These are phyloP conservation scores for Sus cebifrons DNA, from an alignment of 2,797 vertebrate species.

Conservation along the genomic window DNA sequence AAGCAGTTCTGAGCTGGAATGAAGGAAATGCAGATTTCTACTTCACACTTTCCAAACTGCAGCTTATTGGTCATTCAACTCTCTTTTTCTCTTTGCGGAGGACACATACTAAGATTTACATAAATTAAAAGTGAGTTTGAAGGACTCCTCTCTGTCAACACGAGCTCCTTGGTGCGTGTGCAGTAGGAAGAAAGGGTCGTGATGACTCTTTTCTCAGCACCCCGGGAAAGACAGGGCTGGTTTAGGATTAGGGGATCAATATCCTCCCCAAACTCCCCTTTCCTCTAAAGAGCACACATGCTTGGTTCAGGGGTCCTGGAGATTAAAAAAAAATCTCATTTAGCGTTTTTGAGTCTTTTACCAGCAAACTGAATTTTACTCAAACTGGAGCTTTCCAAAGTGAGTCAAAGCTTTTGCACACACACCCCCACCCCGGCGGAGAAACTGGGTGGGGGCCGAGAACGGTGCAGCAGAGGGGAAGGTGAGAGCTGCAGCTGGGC, in stretches of 20 bases:
- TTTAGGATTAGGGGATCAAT: background rate
- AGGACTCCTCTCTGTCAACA: background rate
- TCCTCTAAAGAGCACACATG: background rate
- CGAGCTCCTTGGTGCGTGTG: background rate
- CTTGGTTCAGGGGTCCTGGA: background rate
- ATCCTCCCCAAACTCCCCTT: background rate
- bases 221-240: background rate
- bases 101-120: background rate
- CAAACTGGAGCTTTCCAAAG: background rate
- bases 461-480: slow-evolving; percentile 42
- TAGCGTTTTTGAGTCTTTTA: background rate
- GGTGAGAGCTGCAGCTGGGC: slow-evolving; percentile 83
- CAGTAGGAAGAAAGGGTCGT: background rate
- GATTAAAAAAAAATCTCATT: slow-evolving; percentile 1
- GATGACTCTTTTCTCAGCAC: background rate
- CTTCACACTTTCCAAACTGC: background rate
- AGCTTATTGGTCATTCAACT: background rate
- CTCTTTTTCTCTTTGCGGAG: slow-evolving; percentile 32
- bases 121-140: background rate
- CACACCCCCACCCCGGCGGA: background rate
- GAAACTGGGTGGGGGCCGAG: slow-evolving; percentile 18
- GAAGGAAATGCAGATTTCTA: background rate
- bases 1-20: background rate
- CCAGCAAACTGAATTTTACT: slow-evolving; percentile 45
- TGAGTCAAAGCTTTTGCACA: background rate